phyloP scores from a whole-genome alignment of 2,888 invertebrate genomes.

The Salticus scenicus region DNA sequence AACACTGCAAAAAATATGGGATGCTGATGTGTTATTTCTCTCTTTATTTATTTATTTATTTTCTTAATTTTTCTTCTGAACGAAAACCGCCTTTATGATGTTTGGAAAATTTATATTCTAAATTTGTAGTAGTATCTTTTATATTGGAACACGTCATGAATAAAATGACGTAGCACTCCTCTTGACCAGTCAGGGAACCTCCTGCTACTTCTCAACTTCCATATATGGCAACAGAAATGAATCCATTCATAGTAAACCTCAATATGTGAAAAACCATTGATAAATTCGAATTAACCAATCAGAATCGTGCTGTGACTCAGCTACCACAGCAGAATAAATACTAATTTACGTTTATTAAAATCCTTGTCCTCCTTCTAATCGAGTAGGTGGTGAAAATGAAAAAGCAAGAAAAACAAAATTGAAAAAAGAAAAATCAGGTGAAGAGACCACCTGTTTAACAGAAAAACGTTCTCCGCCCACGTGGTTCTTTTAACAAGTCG shows the following conservation, averaged over 20 bases:
- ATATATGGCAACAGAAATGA: conserved; percentile 25
- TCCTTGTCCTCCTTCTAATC: conserved; percentile 34
- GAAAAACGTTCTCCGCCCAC: background rate
- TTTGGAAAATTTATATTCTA: too few relatives aligned
- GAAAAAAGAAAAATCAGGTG: background rate
- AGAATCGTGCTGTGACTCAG: background rate
- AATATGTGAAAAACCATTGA: conserved; percentile 37
- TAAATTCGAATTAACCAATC: conserved; percentile 24
- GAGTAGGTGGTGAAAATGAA: conserved; percentile 3
- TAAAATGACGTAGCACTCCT: background rate
- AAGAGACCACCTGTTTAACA: conserved; percentile 5
- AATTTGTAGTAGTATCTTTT: too few relatives aligned
- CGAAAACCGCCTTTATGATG: too few relatives aligned
- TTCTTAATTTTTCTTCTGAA: too few relatives aligned
- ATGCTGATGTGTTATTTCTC: too few relatives aligned
- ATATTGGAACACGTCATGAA: too few relatives aligned
- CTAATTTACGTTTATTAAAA: conserved; percentile 22
- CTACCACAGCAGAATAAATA: background rate
- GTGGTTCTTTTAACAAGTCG: background rate
- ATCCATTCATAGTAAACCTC: conserved; percentile 39
- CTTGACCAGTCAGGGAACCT: background rate
- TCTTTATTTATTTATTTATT: too few relatives aligned
- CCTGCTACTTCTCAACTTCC: conserved; percentile 9
- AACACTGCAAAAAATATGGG: too few relatives aligned
- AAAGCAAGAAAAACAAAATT: background rate